These are phyloP conservation scores for Sturmia bella DNA, from an alignment of 2,888 invertebrate genomes.

Conservation along the genomic window DNA sequence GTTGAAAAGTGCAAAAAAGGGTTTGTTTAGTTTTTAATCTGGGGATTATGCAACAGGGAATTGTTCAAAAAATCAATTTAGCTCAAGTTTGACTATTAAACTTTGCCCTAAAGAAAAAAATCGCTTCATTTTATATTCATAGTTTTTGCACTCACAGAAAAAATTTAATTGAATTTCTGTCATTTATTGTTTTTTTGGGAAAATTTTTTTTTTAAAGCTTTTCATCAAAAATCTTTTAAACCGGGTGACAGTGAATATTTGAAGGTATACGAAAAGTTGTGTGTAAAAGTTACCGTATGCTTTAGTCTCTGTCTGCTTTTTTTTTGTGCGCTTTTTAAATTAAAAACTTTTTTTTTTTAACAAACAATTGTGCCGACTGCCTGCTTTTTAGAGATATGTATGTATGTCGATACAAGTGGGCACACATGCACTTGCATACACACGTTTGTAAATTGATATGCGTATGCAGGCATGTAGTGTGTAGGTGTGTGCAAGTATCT, in stretches of 20 bases:
- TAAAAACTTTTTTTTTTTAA: background rate
- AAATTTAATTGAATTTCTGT: conserved; percentile 51
- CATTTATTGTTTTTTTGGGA: conserved; percentile 27
- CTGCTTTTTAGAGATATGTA: background rate
- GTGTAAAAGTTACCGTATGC: background rate
- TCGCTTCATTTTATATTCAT: background rate
- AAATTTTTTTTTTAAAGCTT: background rate
- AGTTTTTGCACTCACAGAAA: conserved; percentile 18
- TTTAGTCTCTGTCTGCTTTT: background rate
- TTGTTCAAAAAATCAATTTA: too few species aligned
- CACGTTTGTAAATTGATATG: background rate
- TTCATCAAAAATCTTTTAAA: conserved; percentile 15
- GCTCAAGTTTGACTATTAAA: too few species aligned
- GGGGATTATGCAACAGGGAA: too few species aligned
- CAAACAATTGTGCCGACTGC: background rate
- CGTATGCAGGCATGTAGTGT: too few species aligned
- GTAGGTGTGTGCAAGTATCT: background rate
- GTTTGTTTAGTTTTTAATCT: too few species aligned
- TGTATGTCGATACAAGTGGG: background rate
- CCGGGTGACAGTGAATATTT: conserved; percentile 1
- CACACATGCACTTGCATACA: background rate
- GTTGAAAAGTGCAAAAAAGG: too few species aligned
- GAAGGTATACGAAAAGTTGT: background rate
- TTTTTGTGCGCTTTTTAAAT: background rate
- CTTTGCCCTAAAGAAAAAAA: too few species aligned